Base-by-base conservation (phyloP, 1,140 invertebrate genomes). In the Melipona quadrifasciata region DNA sequence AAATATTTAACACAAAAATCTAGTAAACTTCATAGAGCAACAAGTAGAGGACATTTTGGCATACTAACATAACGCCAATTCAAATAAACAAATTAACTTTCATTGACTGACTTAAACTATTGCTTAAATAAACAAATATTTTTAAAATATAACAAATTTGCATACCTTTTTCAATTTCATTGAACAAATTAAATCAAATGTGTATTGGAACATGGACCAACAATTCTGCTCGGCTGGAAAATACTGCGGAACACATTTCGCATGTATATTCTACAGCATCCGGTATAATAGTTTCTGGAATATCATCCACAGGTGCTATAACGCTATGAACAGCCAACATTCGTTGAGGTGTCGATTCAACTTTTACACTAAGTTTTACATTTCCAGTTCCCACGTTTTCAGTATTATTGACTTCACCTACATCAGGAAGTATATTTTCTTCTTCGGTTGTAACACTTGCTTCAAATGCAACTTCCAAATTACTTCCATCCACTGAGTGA, bases 181-280 rank as follows among this genome's bases (percentile, higher is more conserved):
- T 70, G 78, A 86, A 90, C 64, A 90, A 90, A 88, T 87, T 86
- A 85, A 94, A 96, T 97, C 96, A 97, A 95, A 97, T 97, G 93
- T 98, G 97, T 91, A 97, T 96, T 27, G 97, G 96, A 82, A 98
- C 97, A 93, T 98, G 97, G 5, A 96, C 95, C 67, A 97, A 93
- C 19, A 98, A 94, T 84, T 97, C 96, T 64, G 96, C 96, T 65
- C 97, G 96, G 85, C 96, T 96, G 2, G 96, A 94, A 93, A 98
- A 98, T 73, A 96, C 95, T 82, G 96, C 95, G n/a, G 96, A 96
- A 91, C 97, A 98, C 96, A 98, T 97, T 92, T 97, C 97, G 91
- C 97, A 98, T 74, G 96, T 96, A 90, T 96, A 95, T 71, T 96
- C 95, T 2, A 96, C 88, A 4, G 94, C 92, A 86, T 95, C 95